phyloP scores from a whole-genome alignment of 1,140 invertebrate species.

The Drosophila littoralis region DNA sequence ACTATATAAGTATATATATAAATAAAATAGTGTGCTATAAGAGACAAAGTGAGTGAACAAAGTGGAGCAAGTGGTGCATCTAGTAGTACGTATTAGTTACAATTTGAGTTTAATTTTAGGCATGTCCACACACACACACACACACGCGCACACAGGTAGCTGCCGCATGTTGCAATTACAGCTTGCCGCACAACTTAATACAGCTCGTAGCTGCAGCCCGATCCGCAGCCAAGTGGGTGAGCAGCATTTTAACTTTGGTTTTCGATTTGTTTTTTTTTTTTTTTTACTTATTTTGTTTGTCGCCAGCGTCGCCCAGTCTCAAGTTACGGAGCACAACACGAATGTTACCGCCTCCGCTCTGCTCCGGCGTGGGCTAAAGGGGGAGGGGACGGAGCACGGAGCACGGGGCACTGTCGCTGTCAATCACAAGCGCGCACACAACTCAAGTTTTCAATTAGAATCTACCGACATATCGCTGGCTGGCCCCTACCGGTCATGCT shows the following conservation, averaged over 20 bases:
- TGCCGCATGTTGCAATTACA: conserved; percentile 18
- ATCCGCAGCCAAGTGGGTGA: conserved; percentile 76
- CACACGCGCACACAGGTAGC: conserved; percentile 6
- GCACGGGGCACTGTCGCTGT: conserved; percentile 47
- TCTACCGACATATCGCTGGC: conserved; percentile 6
- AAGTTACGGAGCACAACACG: conserved; percentile 59
- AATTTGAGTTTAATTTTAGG: conserved; percentile 77
- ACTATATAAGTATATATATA: conserved; percentile 47
- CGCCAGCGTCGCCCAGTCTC: conserved; percentile 48
- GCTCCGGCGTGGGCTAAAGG: background rate
- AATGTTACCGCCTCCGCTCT: conserved; percentile 34
- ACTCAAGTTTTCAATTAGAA: conserved; percentile 81
- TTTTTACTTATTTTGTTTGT: background rate
- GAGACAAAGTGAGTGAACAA: conserved; percentile 51
- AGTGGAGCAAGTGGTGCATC: conserved; percentile 64
- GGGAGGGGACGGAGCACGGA: background rate
- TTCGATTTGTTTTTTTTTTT: conserved; percentile 61
- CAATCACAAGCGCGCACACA: conserved; percentile 81
- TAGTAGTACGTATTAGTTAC: conserved; percentile 71
- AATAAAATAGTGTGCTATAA: conserved; percentile 1
- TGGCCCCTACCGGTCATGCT: conserved; percentile 73
- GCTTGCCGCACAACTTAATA: conserved; percentile 21
- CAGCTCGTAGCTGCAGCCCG: conserved; percentile 10
- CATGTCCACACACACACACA: conserved; percentile 48
- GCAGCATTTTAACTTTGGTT: conserved; percentile 82